These are phyloP conservation scores for Taenaris catops DNA, from an alignment of 2,888 invertebrate genomes.

Conservation along the genomic window DNA sequence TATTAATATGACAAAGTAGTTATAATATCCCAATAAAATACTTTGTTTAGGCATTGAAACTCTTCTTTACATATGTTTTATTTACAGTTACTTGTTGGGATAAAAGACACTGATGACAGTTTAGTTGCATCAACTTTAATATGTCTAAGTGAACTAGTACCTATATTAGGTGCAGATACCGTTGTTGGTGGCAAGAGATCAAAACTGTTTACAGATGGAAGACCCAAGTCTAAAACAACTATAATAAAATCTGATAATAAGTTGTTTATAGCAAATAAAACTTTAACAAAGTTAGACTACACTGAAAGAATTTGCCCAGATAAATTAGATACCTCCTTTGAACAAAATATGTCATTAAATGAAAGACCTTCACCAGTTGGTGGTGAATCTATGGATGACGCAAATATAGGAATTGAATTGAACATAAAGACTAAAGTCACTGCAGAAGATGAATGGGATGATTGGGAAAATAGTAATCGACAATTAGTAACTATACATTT, in stretches of 20 bases:
- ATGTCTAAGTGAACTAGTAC: conserved; percentile 91
- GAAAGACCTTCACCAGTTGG: conserved; percentile 91
- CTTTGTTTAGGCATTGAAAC: too few species aligned
- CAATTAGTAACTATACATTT: conserved; percentile 28
- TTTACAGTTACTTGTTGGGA: conserved; percentile 88
- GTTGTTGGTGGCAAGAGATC: conserved; percentile 92
- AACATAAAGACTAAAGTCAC: conserved; percentile 57
- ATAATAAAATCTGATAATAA: conserved; percentile 13
- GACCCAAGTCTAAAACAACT: conserved; percentile 81
- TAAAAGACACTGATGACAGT: conserved; percentile 91
- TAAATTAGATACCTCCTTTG: conserved; percentile 42
- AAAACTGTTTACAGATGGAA: conserved; percentile 91
- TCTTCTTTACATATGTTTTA: too few species aligned
- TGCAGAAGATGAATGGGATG: conserved; percentile 89
- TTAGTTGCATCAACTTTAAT: conserved; percentile 90
- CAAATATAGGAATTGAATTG: conserved; percentile 44
- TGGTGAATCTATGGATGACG: conserved; percentile 83
- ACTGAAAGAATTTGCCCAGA: conserved; percentile 47
- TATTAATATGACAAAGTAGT: too few species aligned
- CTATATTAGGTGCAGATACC: conserved; percentile 89
- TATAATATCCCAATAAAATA: too few species aligned
- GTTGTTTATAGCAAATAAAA: conserved; percentile 35
- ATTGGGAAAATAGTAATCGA: conserved; percentile 84
- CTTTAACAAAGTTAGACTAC: conserved; percentile 50
- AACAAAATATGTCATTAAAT: conserved; percentile 74